Base-by-base conservation (phyloP, 1,140 invertebrate species). In the Cryptotermes secundus region DNA sequence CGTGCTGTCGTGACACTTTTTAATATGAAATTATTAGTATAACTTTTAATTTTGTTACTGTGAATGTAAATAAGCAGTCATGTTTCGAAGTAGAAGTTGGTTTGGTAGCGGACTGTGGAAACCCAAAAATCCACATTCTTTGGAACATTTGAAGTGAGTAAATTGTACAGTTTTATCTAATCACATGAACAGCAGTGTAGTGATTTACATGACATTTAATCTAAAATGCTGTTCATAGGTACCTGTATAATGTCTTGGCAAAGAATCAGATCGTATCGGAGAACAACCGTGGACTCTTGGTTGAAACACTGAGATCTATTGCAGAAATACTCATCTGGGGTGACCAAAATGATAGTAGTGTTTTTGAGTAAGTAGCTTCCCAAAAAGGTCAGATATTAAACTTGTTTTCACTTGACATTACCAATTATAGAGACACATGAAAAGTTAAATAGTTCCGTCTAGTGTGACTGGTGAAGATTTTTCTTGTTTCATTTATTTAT, bases 251-350 rank as follows among this genome's bases (percentile, higher is more conserved):
- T 90, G 95, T 99, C 83, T 91, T 99, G 84, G 96, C 96, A 80
- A 98, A 98, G 91, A 99, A 99, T 91, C 98, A 99, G 88, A 97
- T 95, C 24, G 98, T 99, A 0, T 98, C 96, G 26, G 99, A 99
- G 87, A 95, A 95, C 87, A 99, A 99, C 89, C 93, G 96, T 87
- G 95, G 96, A 38, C 92, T 99, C 26, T 90, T 99, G n/a, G 98
- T 99, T 24, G 99, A 99, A 91, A 99, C 97, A 0, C 90, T 99
- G 82, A 92, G 98, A 86, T 98, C 97, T 65, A 99, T 99, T 88
- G 97, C 99, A 34, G 99, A 99, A 92, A 99, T 99, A 89, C 91
- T 99, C 19, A 99, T 99, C 89, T 99, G 99, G 99, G 99, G 99
- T 38, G 99, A 99, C 91, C 99, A 99, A 91, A 99, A 99, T 94